Evolutionary conservation across 2,113 vertebrate genomes (phyloP).

Genomic region (Odontesthes bonariensis): DNA sequence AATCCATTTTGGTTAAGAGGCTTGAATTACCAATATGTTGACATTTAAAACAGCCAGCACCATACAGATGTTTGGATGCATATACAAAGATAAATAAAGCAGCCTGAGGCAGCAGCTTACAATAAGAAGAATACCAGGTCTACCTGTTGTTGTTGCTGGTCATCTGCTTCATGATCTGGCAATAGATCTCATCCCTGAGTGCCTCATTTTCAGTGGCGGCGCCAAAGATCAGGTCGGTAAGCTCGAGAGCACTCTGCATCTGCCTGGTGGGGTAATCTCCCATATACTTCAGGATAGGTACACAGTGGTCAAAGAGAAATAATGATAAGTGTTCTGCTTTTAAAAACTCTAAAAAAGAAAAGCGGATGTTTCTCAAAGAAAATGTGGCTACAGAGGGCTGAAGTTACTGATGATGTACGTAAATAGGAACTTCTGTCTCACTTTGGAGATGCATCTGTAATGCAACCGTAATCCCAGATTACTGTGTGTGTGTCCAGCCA

Average conservation of each 20-base stretch:
- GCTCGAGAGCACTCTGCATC: slow-evolving; percentile 82
- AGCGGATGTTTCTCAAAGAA: background rate
- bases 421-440: too few species aligned
- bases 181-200: slow-evolving; percentile 93
- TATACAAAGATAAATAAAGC: background rate
- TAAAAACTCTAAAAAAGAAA: background rate
- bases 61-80: background rate
- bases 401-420: too few species aligned
- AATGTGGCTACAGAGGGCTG: too few species aligned
- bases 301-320: slow-evolving; percentile 58
- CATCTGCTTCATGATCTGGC: slow-evolving; percentile 98
- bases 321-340: background rate
- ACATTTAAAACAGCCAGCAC: background rate
- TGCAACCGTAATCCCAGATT: too few species aligned
- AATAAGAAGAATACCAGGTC: background rate
- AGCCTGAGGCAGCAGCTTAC: too few species aligned
- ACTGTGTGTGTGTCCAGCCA: too few species aligned
- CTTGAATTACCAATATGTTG: background rate
- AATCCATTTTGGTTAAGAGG: background rate
- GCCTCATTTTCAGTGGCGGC: slow-evolving; percentile 82
- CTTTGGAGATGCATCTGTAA: too few species aligned
- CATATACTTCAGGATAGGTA: slow-evolving; percentile 97
- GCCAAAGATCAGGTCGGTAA: slow-evolving; percentile 94
- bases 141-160: slow-evolving; percentile 92
- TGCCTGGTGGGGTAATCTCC: slow-evolving; percentile 96